Evolutionary conservation across 2,888 invertebrate genomes (phyloP).

Genomic region (Lucinisca nassula): DNA sequence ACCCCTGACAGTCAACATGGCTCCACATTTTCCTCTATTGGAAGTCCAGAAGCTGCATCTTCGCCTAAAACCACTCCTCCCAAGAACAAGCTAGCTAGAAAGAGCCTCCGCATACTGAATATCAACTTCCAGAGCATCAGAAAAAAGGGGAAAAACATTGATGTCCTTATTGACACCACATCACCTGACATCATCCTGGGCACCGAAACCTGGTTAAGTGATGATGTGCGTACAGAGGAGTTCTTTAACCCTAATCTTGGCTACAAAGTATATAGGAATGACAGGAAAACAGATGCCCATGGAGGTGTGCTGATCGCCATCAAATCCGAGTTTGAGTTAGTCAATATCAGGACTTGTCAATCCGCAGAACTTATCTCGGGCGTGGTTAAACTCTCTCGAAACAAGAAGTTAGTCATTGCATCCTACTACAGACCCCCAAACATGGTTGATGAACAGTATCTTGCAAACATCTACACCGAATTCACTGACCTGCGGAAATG

Average conservation of each 20-base stretch:
- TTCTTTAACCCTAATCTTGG: slow-evolving; percentile 4
- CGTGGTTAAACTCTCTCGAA: not conserved
- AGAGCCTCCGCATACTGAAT: slow-evolving; percentile 7
- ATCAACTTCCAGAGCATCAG: slow-evolving; percentile 44
- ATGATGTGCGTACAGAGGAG: slow-evolving; percentile 28
- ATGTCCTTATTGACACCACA: slow-evolving; percentile 12
- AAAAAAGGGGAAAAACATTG: slow-evolving; percentile 42
- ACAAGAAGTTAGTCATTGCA: not conserved
- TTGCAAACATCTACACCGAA: not conserved
- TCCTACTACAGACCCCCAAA: not conserved
- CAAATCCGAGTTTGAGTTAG: too few relatives aligned
- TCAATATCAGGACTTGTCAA: too few relatives aligned
- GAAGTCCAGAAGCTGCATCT: not conserved
- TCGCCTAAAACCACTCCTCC: not conserved
- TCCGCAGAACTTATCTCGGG: not conserved
- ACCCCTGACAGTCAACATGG: not conserved
- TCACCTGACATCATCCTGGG: slow-evolving; percentile 38
- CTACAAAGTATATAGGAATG: too few relatives aligned
- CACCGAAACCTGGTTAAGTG: slow-evolving; percentile 45
- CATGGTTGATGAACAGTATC: not conserved
- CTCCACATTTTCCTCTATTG: not conserved
- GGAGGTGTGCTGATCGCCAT: too few relatives aligned
- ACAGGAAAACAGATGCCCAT: too few relatives aligned
- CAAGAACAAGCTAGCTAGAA: not conserved
- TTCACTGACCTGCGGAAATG: not conserved